Conservation (phyloP, 2,113 vertebrate species). For the Amphiprion percula region DNA sequence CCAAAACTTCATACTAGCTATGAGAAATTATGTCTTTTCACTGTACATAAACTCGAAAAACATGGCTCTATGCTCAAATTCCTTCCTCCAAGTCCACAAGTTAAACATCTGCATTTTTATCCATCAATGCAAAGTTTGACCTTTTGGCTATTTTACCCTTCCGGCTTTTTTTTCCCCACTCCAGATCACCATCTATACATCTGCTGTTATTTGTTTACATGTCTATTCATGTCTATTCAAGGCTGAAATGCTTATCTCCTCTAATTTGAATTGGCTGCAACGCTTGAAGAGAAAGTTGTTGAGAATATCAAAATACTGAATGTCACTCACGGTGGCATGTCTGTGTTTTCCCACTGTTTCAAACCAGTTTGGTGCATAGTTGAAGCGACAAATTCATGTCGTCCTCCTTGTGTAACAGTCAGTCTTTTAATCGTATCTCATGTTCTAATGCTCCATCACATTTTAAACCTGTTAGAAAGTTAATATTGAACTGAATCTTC, state of each 20-base stretch:
- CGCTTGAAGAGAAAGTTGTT: constrained; percentile 6
- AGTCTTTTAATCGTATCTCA: too few species aligned
- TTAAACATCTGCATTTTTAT: not conserved
- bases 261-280: constrained; percentile 44
- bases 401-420: too few species aligned
- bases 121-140: constrained; percentile 32
- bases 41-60: not conserved
- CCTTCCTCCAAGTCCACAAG: not conserved
- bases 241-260: not conserved
- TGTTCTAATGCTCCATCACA: too few species aligned
- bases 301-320: not conserved
- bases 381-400: too few species aligned
- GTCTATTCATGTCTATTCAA: constrained; percentile 22
- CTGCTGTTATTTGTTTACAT: constrained; percentile 30
- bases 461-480: too few species aligned
- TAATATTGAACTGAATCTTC: too few species aligned
- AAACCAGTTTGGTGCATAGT: constrained; percentile 18
- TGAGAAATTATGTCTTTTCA: not conserved
- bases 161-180: too few species aligned
- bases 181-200: too few species aligned
- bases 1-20: too few species aligned
- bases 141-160: not conserved
- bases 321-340: constrained; percentile 10
- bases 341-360: constrained; percentile 9
- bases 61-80: too few species aligned